These are phyloP conservation scores for Bos indicus DNA, from an alignment of 2,113 vertebrate species.

Conservation along the genomic window DNA sequence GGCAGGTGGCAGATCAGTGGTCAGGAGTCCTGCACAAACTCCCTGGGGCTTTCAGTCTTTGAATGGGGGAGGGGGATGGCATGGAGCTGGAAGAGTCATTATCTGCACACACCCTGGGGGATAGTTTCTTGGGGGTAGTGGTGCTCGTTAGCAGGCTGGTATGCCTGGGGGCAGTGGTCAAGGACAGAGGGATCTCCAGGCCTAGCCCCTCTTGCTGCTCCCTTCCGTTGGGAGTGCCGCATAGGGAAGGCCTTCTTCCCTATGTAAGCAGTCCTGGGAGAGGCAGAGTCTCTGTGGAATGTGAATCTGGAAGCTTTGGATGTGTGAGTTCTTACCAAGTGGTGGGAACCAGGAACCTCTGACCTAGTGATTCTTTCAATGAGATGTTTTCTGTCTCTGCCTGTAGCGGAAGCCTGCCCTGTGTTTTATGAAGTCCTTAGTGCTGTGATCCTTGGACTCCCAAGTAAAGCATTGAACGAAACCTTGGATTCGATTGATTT, in stretches of 20 bases:
- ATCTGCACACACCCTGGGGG: too few species aligned
- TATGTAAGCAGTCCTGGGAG: background rate
- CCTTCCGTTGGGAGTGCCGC: background rate
- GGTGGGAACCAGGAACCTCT: too few species aligned
- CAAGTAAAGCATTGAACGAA: fast-evolving
- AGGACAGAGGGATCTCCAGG: background rate
- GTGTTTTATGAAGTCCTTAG: background rate
- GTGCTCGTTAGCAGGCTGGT: background rate
- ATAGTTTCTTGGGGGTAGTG: too few species aligned
- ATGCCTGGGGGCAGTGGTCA: fast-evolving
- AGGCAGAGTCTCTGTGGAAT: background rate
- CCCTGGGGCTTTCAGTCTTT: background rate
- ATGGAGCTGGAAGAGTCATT: background rate
- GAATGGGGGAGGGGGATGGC: background rate
- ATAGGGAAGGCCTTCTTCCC: background rate
- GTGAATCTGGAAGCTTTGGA: background rate
- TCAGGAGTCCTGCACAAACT: background rate
- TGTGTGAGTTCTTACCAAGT: background rate
- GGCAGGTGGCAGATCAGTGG: background rate
- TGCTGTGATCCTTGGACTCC: fast-evolving
- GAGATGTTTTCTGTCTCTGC: background rate
- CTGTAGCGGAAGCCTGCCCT: background rate
- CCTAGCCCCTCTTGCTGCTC: background rate
- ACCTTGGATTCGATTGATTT: fast-evolving
- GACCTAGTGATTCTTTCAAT: background rate